A percentile compares a stretch with the other conserved stretches of the same genome.
Evolutionary conservation across 2,888 invertebrate species (phyloP).

Genomic region (Psococerastis gibbosa): DNA sequence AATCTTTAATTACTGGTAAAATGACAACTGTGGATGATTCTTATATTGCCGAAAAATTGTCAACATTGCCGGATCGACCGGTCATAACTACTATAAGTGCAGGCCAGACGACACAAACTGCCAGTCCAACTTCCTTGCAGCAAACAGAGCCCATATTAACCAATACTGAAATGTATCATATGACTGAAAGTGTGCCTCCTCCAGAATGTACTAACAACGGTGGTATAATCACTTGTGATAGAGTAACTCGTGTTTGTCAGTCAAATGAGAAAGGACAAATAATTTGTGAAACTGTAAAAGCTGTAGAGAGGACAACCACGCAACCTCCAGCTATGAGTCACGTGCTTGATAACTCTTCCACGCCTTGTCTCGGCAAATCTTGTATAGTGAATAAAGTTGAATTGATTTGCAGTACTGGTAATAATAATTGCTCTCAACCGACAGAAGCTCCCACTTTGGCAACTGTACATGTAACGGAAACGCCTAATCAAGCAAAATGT

Average conservation of each 20-base stretch:
- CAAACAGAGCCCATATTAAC: too few relatives aligned
- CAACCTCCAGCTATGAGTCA: neutral
- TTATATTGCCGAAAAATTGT: too few relatives aligned
- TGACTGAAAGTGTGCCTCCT: neutral
- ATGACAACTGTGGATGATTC: too few relatives aligned
- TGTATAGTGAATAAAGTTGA: neutral
- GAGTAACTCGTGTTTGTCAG: neutral
- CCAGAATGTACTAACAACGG: neutral
- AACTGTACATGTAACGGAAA: neutral
- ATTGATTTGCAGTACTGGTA: neutral
- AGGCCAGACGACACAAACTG: too few relatives aligned
- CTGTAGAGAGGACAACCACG: neutral
- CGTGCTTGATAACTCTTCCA: neutral
- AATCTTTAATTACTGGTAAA: too few relatives aligned
- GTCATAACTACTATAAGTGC: too few relatives aligned
- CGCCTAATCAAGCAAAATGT: neutral
- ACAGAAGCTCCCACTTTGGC: neutral
- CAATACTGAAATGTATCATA: too few relatives aligned
- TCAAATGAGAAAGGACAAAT: slow-evolving; percentile 1
- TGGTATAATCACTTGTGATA: neutral
- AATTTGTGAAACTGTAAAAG: slow-evolving; percentile 6
- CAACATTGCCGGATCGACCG: too few relatives aligned
- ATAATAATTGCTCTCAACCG: neutral
- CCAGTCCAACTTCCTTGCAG: too few relatives aligned
- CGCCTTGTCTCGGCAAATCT: neutral